Evolutionary conservation across 1,140 invertebrate genomes (phyloP), one percentile per base, ranked within the genome.

Genomic region (Agrilus planipennis): DNA sequence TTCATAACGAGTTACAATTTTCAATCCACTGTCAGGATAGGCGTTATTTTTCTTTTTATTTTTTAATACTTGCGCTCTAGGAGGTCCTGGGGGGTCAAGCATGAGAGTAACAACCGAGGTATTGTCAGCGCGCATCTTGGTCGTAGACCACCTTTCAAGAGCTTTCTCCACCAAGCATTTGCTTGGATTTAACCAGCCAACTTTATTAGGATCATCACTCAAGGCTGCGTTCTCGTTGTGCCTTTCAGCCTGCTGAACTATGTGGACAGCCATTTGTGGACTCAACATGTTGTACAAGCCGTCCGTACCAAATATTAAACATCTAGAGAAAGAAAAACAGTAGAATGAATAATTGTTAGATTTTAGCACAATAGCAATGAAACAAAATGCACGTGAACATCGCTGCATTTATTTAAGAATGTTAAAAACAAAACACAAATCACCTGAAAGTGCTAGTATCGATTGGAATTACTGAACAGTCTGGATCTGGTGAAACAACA

Each of bases 401-500:
- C n/a, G n/a, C n/a, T n/a, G n/a, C n/a, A n/a, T n/a, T n/a, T n/a
- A n/a, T n/a, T n/a, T n/a, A n/a, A n/a, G n/a, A n/a, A n/a, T n/a
- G n/a, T n/a, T n/a, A n/a, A n/a, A n/a, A n/a, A n/a, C n/a, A n/a
- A n/a, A n/a, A n/a, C n/a, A n/a, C n/a, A n/a, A n/a, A n/a, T n/a
- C n/a, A n/a, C 51, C 85, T 79, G 53, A 77, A 77, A 39, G 68
- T 71, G 12, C 71, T 72, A 1, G 87, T 80, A 64, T 96, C 84
- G 41, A 97, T 81, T 31, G 79, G 70, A 34, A 90, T 69, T 0
- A 93, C 89, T 51, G 78, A 75, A 3, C 95, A 88, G 70, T 98
- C 93, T 2, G 94, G 94, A 62, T 93, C 89, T 0, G 94, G 94
- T n/a, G 89, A 93, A 2, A 98, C 92, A 9, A 95, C 82, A 69